phyloP scores from a whole-genome alignment of 2,888 invertebrate genomes.

The Cataglyphis altisquamis region DNA sequence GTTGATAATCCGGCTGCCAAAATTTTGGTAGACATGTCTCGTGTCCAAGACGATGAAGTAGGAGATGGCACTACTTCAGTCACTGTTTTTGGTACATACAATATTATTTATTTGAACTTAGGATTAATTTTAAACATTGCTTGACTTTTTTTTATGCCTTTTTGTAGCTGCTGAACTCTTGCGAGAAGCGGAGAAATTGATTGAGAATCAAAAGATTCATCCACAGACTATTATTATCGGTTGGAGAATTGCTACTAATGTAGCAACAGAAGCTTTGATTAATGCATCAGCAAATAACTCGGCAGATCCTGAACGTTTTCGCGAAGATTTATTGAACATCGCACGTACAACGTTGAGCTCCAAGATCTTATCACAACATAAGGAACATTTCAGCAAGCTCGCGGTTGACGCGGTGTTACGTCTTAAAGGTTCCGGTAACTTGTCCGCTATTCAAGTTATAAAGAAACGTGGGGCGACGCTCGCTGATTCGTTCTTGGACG shows the following conservation, averaged over 20 bases:
- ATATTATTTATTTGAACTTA: slow-evolving; percentile 15
- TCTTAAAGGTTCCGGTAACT: slow-evolving; percentile 97
- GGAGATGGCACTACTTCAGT: slow-evolving; percentile 99
- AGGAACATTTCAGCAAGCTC: slow-evolving; percentile 97
- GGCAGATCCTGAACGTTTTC: slow-evolving; percentile 91
- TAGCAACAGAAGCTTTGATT: slow-evolving; percentile 94
- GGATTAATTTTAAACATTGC: not conserved
- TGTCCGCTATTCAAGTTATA: slow-evolving; percentile 98
- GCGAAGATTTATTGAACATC: slow-evolving; percentile 97
- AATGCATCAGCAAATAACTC: slow-evolving; percentile 94
- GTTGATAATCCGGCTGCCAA: slow-evolving; percentile 99
- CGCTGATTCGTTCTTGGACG: slow-evolving; percentile 98
- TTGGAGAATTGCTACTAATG: slow-evolving; percentile 95
- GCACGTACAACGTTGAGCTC: slow-evolving; percentile 99
- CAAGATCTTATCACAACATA: slow-evolving; percentile 98
- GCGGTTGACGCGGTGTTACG: slow-evolving; percentile 98
- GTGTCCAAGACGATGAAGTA: slow-evolving; percentile 99
- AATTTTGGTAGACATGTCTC: slow-evolving; percentile 99
- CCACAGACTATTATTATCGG: slow-evolving; percentile 99
- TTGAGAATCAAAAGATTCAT: slow-evolving; percentile 96
- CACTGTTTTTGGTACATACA: slow-evolving; percentile 91
- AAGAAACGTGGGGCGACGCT: slow-evolving; percentile 98
- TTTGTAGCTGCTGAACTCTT: slow-evolving; percentile 95
- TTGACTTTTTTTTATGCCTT: slow-evolving; percentile 1
- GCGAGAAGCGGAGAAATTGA: slow-evolving; percentile 97